Base-by-base conservation (phyloP, 2,797 vertebrate species). In the Acanthurus lineatus region DNA sequence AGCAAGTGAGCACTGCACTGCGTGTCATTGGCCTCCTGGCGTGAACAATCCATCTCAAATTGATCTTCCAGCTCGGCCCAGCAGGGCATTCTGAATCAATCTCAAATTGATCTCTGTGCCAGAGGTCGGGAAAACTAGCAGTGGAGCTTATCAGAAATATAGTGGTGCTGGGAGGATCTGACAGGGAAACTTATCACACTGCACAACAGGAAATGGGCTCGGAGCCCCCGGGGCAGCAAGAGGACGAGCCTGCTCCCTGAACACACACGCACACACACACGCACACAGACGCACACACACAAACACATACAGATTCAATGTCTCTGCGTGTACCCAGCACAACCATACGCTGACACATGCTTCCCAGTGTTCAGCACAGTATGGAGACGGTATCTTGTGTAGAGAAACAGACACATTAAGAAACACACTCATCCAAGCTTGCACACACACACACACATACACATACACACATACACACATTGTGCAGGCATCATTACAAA, bases 61-160 rank as follows among this genome's bases (percentile, higher is more conserved):
- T 96, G 95, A 96, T 96, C 95, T 95, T 92, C 91, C 91, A 93
- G 93, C 93, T 95, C 85, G 85, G 89, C 94, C 93, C 94, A 93
- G 92, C 94, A 93, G 92, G 95, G 92, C 95, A 94, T 95, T 95
- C 93, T 88, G 93, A 95, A 95, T 96, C 94, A 95, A 96, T 96
- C 95, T 96, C 93, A 96, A 96, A 96, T 96, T 95, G 95, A 96
- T 96, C 95, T 96, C 91, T 87, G 91, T 94, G 95, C 95, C 95
- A 96, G 94, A 95, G 95, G 94, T 95, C 91, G 93, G 91, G 93
- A 95, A 95, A 95, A 96, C 93, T 94, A 94, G 93, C 95, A 94
- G 92, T 90, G 90, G 94, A 96, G 95, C 95, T 96, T 96, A 96
- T 96, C 95, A 95, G 94, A 96, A 96, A 96, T 96, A 95, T 96